phyloP scores from a whole-genome alignment of 2,888 invertebrate genomes.

The Pterobdella sp. region DNA sequence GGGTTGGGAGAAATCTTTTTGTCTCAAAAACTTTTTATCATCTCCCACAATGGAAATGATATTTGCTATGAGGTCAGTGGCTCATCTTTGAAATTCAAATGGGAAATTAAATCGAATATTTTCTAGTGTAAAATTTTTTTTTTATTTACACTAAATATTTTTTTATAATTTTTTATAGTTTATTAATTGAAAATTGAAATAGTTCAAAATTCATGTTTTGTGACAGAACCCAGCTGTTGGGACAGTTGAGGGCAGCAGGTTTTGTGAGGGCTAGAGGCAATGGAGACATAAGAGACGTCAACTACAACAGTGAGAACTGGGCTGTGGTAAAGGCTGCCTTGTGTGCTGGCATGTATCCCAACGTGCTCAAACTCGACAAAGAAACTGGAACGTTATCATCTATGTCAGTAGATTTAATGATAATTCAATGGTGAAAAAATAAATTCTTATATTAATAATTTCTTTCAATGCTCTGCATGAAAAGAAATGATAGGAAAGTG shows the following conservation, averaged over 20 bases:
- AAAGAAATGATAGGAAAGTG: constrained; percentile 61
- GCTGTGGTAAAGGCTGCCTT: constrained; percentile 82
- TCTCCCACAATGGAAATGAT: constrained; percentile 82
- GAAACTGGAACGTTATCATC: constrained; percentile 52
- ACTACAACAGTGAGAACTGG: constrained; percentile 76
- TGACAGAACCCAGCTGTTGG: constrained; percentile 63
- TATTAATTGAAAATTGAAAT: background rate
- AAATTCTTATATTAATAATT: too few species aligned
- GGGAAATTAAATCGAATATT: too few species aligned
- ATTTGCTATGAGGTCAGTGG: constrained; percentile 63
- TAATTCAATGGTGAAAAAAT: too few species aligned
- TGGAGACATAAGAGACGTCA: constrained; percentile 67
- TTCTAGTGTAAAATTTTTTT: too few species aligned
- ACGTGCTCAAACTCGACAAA: constrained; percentile 67
- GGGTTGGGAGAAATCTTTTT: constrained; percentile 64
- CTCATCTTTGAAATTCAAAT: too few species aligned
- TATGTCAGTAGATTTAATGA: too few species aligned
- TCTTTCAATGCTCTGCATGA: too few species aligned
- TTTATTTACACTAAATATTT: background rate
- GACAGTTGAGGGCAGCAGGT: constrained; percentile 66
- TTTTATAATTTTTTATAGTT: background rate
- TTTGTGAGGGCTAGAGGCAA: constrained; percentile 61
- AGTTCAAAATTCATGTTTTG: background rate
- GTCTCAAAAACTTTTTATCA: constrained; percentile 68
- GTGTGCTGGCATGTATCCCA: constrained; percentile 81